phyloP scores from a whole-genome alignment of 2,797 vertebrate genomes.

The Manis crassicaudata region DNA sequence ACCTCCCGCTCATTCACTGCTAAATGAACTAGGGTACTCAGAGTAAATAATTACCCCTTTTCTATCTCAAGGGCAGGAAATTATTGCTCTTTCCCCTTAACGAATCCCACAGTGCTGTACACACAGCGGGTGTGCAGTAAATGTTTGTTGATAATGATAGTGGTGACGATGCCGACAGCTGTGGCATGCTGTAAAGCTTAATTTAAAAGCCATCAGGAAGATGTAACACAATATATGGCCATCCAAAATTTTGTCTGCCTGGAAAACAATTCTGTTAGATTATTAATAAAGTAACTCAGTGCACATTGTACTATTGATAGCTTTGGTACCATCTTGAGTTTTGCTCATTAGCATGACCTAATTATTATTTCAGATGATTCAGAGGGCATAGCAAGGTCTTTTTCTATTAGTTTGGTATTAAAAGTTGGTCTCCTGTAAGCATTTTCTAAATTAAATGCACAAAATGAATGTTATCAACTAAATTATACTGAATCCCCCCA shows the following conservation, averaged over 20 bases:
- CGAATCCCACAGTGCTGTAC: conserved; percentile 15
- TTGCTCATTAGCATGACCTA: conserved; percentile 69
- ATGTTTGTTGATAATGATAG: conserved; percentile 72
- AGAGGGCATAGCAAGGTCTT: conserved; percentile 60
- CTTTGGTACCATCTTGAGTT: conserved; percentile 41
- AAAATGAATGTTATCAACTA: conserved; percentile 51
- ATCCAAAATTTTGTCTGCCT: conserved; percentile 52
- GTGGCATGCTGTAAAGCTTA: conserved; percentile 64
- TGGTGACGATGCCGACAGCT: conserved; percentile 52
- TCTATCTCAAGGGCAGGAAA: conserved; percentile 67
- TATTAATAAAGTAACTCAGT: conserved; percentile 70
- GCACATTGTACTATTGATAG: conserved; percentile 38
- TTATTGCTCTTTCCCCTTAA: conserved; percentile 63
- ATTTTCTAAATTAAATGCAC: conserved; percentile 68
- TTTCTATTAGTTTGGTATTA: conserved; percentile 56
- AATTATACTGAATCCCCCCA: conserved; percentile 60
- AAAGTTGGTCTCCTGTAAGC: conserved; percentile 55
- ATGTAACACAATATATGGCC: conserved; percentile 43
- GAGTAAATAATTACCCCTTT: conserved; percentile 67
- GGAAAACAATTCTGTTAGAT: conserved; percentile 62
- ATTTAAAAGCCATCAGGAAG: conserved; percentile 72
- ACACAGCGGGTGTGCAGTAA: conserved; percentile 60
- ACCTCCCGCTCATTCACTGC: conserved; percentile 22
- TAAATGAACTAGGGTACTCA: conserved; percentile 13
- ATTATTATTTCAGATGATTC: conserved; percentile 70